Evolutionary conservation across 2,888 invertebrate genomes (phyloP), one percentile per base, ranked within the genome.

Genomic region (Drosophila aldrichi): DNA sequence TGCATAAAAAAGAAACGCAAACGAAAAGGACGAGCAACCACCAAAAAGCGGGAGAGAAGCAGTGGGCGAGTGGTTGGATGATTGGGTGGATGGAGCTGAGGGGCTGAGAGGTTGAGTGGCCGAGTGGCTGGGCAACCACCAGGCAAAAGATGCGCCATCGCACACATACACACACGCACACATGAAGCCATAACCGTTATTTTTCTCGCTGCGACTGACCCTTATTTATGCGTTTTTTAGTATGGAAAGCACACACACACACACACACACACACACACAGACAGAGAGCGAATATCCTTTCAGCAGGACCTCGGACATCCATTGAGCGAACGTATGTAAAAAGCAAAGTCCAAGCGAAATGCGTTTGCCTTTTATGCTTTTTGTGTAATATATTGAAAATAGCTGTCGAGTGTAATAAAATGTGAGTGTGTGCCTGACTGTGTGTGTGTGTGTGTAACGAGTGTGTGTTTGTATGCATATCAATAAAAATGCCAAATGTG

Each of bases 141-240:
- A 82, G 61, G 52, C 59, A 55, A 67, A 57, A 70, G 38, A 69
- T 29, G 29, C 36, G 43, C 20, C 18, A 36, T 34, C 22, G 55
- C 40, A 36, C 36, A 52, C 51, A 52, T 8, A 51, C 55, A 68
- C 49, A 18, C 5, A 32, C 41, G 61, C 25, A 51, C 34, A 36
- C 38, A 65, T 74, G 68, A 41, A 72, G 65, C 76, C 76, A 81
- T 79, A 82, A 85, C 79, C 77, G 73, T 89, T 90, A 84, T 89
- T 88, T 49, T 49, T 49, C 49, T 36, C 52, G 38, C 52, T 79
- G 76, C 76, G 73, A 81, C 72, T 65, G 60, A 34, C 64, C 67
- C 85, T 90, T 90, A 88, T 89, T 83, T 89, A 89, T 90, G 89
- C 81, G 88, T 90, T 91, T 90, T 91, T 90, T 90, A 88, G 91